Evolutionary conservation across 92 coral and sea anemone genomes (phyloP).

Genomic region (Palythoa grandiflora): DNA sequence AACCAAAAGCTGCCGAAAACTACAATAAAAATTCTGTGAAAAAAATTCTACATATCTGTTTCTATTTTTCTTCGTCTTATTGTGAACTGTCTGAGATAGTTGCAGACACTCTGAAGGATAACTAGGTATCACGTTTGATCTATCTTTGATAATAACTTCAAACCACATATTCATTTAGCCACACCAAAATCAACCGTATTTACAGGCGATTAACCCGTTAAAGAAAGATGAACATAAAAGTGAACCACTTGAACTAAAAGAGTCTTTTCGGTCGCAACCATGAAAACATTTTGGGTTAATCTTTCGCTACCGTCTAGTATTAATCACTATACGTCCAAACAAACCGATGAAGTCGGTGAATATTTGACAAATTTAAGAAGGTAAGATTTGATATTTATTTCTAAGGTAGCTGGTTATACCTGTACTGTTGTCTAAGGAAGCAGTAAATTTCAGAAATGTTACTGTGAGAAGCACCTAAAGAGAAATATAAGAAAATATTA

Average conservation of each 20-base stretch:
- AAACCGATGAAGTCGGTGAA: too few relatives aligned
- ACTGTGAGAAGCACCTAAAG: conserved; percentile 1
- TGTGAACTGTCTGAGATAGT: background rate
- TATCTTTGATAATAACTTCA: too few relatives aligned
- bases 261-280: too few relatives aligned
- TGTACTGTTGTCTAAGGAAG: background rate
- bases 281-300: too few relatives aligned
- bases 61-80: background rate
- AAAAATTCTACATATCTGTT: background rate
- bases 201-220: too few relatives aligned
- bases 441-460: background rate
- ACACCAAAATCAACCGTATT: too few relatives aligned
- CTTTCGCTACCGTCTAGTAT: too few relatives aligned
- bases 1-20: background rate
- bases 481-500: background rate
- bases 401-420: background rate
- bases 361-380: background rate
- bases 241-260: too few relatives aligned
- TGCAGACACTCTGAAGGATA: background rate
- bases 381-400: background rate
- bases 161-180: too few relatives aligned
- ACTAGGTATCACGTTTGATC: too few relatives aligned
- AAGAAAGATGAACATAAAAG: too few relatives aligned
- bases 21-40: background rate
- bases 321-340: too few relatives aligned